Evolutionary conservation across 2,888 invertebrate species (phyloP), one percentile per base, ranked within the genome.

Genomic region (Troides helena): DNA sequence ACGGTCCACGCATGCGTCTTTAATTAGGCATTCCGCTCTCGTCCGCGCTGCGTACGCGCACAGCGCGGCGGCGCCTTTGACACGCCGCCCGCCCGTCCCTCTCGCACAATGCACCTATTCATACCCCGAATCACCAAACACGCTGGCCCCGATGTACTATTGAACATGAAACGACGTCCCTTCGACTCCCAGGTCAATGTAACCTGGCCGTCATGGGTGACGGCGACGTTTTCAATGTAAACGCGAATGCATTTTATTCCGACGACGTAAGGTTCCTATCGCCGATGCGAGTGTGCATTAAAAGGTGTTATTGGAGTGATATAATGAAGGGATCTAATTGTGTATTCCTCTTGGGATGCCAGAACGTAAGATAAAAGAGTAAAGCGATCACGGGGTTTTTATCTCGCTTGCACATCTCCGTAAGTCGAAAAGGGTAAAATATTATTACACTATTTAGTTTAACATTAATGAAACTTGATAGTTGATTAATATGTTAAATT

Each of bases 301-400:
- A 86, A 87, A 90, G 89, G 90, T 91, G 90, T 90, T 90, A 89
- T 89, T 90, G 85, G 85, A 90, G 88, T 89, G 89, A 88, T 89
- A 89, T 90, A 90, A 91, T 89, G 90, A 89, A 89, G 90, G 89
- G 86, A 81, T 85, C 88, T 92, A 92, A 92, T 92, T 92, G 89
- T 89, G 84, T 88, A 91, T 91, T 90, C 90, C 85, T 80, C 84
- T 85, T 84, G 88, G 86, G 83, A 85, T 82, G 83, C 79, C 80
- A 74, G 79, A 81, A 78, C 81, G 83, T 67, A 70, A 88, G 86
- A 88, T 88, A 86, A 86, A 88, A 83, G 84, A 82, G 80, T 75
- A 74, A 30, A 81, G 81, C 80, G 84, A 81, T 75, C 81, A 82
- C 80, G 75, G 39, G 39, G 74, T 74, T 74, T 75, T 73, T 81